Conservation (phyloP, 1,140 invertebrate species). For the Eulimnadia texana region DNA sequence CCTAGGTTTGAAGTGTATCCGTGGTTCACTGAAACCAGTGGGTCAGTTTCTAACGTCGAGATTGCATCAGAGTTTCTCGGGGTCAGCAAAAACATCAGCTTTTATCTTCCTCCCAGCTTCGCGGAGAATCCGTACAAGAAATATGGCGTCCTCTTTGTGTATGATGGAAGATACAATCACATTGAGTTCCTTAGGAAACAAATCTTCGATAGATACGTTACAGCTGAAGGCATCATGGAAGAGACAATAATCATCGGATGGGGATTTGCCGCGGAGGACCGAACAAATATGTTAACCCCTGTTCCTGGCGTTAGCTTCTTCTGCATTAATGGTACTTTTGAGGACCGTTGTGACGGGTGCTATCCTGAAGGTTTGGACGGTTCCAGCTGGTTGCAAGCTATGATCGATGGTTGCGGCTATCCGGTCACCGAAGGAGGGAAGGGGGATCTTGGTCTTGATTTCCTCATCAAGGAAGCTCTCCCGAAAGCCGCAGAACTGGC, state of each 20-base stretch:
- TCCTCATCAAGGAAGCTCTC: neutral
- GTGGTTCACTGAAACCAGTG: neutral
- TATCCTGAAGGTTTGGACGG: neutral
- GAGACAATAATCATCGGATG: neutral
- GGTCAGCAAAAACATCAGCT: neutral
- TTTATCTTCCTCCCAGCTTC: neutral
- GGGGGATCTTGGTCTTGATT: neutral
- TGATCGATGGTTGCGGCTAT: neutral
- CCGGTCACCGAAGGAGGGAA: neutral
- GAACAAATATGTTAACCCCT: neutral
- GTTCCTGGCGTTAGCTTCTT: neutral
- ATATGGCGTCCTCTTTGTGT: neutral
- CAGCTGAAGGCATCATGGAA: neutral
- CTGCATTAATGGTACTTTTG: neutral
- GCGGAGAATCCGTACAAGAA: neutral
- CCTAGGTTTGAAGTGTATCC: neutral
- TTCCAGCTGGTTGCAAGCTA: neutral
- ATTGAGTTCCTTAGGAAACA: neutral
- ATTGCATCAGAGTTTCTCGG: neutral
- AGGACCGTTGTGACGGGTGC: neutral
- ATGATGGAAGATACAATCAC: too few relatives aligned
- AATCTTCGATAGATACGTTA: neutral
- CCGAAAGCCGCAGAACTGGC: neutral
- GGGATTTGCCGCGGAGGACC: neutral
- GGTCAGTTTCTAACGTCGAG: neutral